Evolutionary conservation across 1,140 invertebrate species (phyloP), one percentile per base, ranked within the genome.

Genomic region (Atta texana): DNA sequence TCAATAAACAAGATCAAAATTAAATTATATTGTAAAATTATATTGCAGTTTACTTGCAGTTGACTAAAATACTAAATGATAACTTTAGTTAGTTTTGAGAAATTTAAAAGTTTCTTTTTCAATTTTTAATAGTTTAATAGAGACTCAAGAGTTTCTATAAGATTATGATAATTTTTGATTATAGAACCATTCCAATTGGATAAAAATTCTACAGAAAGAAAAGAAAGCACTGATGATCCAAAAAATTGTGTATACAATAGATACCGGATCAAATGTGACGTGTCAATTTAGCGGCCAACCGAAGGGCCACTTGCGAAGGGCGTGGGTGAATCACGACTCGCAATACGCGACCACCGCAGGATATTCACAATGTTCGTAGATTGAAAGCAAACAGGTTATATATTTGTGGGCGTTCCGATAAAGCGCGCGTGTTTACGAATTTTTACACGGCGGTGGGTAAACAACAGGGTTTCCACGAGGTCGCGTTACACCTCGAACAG

Each of bases 351-450:
- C 44, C 51, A 69, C 44, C 51, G 57, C 49, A 51, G 63, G 31
- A 69, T 74, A 76, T 53, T 49, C 64, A 34, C 87, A 82, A 87
- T 89, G 82, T 64, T 86, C 84, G 77, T 77, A 82, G 84, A 90
- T 90, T 90, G 89, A 90, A 90, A 90, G 89, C 88, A 90, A 90
- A 90, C 89, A 90, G 72, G 85, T 87, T 89, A 84, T 75, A 84
- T 84, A 84, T 84, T 87, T 86, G 53, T 24, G 66, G 21, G 34
- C 63, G 82, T 49, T 78, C 39, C 77, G 74, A 76, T 64, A 68
- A 78, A 88, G 18, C 82, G n/a, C 82, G 80, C 69, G 6, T 87
- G 85, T 90, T 90, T 89, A 84, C 88, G 59, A 61, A 89, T 75
- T 84, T 84, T 84, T 84, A 84, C 69, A 59, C 69, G 69, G 80